Conservation (phyloP, 2,888 invertebrate species). For the Galerucella pusilla region DNA sequence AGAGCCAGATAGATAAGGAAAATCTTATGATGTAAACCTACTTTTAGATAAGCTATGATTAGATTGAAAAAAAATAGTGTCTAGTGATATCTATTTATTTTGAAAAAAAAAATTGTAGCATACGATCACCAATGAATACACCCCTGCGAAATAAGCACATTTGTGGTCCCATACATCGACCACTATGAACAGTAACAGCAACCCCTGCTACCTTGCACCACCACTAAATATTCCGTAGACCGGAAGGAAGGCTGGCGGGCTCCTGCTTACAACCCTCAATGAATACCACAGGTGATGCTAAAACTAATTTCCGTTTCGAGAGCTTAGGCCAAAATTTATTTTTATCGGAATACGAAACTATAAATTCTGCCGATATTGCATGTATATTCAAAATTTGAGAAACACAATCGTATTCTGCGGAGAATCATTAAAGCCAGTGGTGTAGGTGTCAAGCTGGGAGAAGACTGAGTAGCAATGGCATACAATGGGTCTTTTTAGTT, state of each 20-base stretch:
- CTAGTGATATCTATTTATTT: not conserved
- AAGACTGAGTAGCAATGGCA: not conserved
- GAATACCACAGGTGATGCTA: constrained; percentile 57
- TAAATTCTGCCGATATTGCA: constrained; percentile 25
- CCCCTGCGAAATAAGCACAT: constrained; percentile 48
- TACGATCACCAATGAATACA: not conserved
- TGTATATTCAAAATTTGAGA: constrained; percentile 30
- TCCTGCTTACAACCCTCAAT: constrained; percentile 53
- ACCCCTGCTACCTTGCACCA: constrained; percentile 50
- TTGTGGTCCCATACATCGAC: constrained; percentile 50
- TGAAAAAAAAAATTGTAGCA: not conserved
- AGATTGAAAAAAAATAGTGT: not conserved
- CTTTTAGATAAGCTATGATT: too few species aligned
- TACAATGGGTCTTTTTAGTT: too few species aligned
- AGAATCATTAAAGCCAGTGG: constrained; percentile 15
- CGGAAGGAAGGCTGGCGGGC: constrained; percentile 49
- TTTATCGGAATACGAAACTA: constrained; percentile 32
- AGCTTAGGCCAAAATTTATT: constrained; percentile 36
- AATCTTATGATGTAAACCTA: too few species aligned
- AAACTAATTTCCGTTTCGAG: constrained; percentile 55
- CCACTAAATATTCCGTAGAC: constrained; percentile 54
- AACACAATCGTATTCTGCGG: constrained; percentile 19
- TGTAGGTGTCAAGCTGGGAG: not conserved
- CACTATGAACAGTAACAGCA: constrained; percentile 51
- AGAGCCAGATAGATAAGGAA: too few species aligned